Conservation (phyloP, 2,888 invertebrate species). For the Luperina testacea region DNA sequence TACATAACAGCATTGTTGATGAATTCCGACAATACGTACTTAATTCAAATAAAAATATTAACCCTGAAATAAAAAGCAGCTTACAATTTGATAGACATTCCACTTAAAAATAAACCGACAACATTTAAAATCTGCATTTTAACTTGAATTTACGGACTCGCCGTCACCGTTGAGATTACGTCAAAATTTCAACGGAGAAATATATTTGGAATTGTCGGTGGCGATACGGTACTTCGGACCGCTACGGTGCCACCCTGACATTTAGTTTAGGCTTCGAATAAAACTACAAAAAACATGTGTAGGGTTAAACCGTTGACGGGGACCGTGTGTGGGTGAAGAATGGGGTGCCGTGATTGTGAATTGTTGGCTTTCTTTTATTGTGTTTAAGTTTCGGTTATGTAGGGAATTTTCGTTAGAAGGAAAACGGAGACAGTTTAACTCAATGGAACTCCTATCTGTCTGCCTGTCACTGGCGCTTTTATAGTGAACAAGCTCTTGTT, state of each 20-base stretch:
- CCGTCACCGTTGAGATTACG: conserved; percentile 51
- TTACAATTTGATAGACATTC: background rate
- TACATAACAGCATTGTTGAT: background rate
- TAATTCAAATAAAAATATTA: background rate
- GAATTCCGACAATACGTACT: background rate
- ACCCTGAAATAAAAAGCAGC: conserved; percentile 14
- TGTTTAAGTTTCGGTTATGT: conserved; percentile 14
- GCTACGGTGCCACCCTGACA: conserved; percentile 66
- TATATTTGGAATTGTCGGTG: conserved; percentile 57
- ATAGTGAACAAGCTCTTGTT: background rate
- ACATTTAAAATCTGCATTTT: conserved; percentile 41
- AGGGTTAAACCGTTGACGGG: conserved; percentile 37
- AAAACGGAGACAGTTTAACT: background rate
- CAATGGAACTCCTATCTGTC: background rate
- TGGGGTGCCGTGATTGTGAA: conserved; percentile 44
- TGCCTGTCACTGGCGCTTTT: background rate
- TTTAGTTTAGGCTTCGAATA: conserved; percentile 67
- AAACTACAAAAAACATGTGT: conserved; percentile 66
- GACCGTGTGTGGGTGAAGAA: conserved; percentile 43
- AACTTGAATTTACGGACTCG: conserved; percentile 50
- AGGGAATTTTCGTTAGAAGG: background rate
- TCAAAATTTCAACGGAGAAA: conserved; percentile 62
- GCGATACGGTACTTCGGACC: conserved; percentile 57
- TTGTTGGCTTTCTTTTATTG: conserved; percentile 46
- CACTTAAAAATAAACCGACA: conserved; percentile 19